A percentile compares a stretch with the other conserved stretches of the same genome.
phyloP scores from a whole-genome alignment of 2,113 vertebrate species.

The Typhlomys cinereus region DNA sequence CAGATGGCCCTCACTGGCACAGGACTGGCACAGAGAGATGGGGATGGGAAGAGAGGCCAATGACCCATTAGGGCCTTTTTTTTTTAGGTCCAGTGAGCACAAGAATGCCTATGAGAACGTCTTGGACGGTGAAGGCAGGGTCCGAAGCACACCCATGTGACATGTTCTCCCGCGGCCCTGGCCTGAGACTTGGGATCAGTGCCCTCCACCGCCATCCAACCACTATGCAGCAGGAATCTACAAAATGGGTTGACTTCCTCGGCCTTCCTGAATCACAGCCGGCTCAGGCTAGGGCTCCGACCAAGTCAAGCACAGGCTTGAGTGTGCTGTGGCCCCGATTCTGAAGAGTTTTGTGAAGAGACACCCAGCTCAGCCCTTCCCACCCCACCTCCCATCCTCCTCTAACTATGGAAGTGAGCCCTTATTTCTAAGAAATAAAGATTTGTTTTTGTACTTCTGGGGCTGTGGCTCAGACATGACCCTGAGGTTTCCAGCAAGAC shows the following conservation, averaged over 20 bases:
- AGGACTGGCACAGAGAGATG: neutral
- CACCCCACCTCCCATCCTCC: neutral
- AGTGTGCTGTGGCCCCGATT: neutral
- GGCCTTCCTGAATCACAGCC: neutral
- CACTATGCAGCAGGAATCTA: neutral
- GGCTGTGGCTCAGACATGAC: neutral
- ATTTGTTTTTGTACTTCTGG: conserved; percentile 58
- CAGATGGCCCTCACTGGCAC: neutral
- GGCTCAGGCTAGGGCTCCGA: neutral
- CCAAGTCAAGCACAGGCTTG: neutral
- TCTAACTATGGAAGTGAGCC: neutral
- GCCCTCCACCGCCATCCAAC: neutral
- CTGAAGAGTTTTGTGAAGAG: neutral
- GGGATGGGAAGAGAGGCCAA: neutral
- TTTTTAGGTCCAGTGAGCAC: conserved; percentile 80
- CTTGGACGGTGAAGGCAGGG: conserved; percentile 71
- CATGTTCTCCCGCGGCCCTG: neutral
- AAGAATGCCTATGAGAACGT: conserved; percentile 71
- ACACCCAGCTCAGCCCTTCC: neutral
- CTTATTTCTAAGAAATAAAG: conserved; percentile 77
- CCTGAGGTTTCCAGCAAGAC: neutral
- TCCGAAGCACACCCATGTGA: conserved; percentile 84
- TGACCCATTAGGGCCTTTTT: neutral
- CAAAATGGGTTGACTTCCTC: neutral
- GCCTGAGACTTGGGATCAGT: neutral